Conservation (phyloP, 2,888 invertebrate genomes). For the Papilio gigon region DNA sequence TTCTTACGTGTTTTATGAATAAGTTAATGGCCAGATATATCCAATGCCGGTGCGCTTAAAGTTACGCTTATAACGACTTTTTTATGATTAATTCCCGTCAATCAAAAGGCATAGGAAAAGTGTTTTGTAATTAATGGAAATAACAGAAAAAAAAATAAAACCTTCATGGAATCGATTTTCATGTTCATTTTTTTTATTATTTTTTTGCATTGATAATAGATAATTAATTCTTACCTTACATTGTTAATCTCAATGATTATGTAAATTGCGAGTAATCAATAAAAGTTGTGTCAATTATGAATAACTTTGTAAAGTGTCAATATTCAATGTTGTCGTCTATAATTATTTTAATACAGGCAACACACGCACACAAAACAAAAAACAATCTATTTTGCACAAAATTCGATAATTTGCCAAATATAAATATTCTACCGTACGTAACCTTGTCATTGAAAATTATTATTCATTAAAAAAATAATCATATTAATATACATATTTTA, state of each 20-base stretch:
- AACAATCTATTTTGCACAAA: too few species aligned
- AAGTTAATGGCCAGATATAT: neutral
- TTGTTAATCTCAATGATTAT: constrained; percentile 6
- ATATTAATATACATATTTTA: neutral
- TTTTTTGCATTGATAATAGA: neutral
- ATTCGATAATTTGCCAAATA: neutral
- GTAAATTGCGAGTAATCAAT: neutral
- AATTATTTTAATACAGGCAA: neutral
- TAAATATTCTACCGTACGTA: neutral
- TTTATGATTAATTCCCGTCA: neutral
- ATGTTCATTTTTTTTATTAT: constrained; percentile 4
- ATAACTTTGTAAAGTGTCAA: neutral
- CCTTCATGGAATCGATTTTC: constrained; percentile 16
- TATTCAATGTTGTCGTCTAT: neutral
- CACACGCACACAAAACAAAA: neutral
- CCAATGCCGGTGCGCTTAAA: neutral
- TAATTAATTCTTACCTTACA: neutral
- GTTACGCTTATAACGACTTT: neutral
- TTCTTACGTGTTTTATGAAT: neutral
- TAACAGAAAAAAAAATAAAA: neutral
- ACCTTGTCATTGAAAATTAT: neutral
- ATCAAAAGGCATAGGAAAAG: too few species aligned
- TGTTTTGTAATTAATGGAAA: neutral
- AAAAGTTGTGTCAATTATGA: neutral
- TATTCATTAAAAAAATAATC: neutral